Conservation (phyloP, 2,113 vertebrate genomes). For the Poicephalus gulielmi region DNA sequence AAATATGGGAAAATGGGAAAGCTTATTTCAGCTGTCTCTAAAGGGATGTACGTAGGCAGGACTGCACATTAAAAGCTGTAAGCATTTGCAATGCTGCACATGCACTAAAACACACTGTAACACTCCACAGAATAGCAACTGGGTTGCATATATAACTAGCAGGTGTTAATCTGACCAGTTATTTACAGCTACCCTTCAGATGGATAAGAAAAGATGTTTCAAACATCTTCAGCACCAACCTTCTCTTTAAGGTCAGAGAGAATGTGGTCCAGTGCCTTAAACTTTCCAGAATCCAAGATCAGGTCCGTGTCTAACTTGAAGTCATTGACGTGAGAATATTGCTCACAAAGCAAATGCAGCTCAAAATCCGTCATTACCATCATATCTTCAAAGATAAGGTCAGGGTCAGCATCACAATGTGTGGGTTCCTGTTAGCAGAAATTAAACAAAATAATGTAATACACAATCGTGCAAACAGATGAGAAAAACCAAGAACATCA, state of each 20-base stretch:
- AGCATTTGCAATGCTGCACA: neutral
- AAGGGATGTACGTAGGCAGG: accelerated
- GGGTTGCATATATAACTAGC: neutral
- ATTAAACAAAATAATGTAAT: neutral
- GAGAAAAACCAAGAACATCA: neutral
- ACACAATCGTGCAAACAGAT: neutral
- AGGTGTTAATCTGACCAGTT: neutral
- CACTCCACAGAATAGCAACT: neutral
- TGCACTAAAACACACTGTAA: neutral
- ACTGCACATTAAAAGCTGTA: neutral
- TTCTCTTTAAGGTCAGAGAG: slow-evolving; percentile 86
- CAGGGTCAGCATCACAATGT: slow-evolving; percentile 88
- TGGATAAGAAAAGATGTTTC: neutral
- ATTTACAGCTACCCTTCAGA: neutral
- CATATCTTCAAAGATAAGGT: slow-evolving; percentile 96
- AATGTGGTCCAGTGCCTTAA: slow-evolving; percentile 79
- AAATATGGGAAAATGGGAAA: neutral
- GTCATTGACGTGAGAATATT: slow-evolving; percentile 81
- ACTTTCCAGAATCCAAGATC: slow-evolving; percentile 95
- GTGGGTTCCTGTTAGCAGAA: slow-evolving; percentile 87
- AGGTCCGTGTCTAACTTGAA: slow-evolving; percentile 84
- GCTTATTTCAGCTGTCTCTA: neutral
- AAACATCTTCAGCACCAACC: slow-evolving; percentile 66
- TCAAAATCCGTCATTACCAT: slow-evolving; percentile 98
- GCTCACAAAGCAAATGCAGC: slow-evolving; percentile 89